Evolutionary conservation across 2,113 vertebrate genomes (phyloP), one percentile per base, ranked within the genome.

Genomic region (Ceyx margarethae): DNA sequence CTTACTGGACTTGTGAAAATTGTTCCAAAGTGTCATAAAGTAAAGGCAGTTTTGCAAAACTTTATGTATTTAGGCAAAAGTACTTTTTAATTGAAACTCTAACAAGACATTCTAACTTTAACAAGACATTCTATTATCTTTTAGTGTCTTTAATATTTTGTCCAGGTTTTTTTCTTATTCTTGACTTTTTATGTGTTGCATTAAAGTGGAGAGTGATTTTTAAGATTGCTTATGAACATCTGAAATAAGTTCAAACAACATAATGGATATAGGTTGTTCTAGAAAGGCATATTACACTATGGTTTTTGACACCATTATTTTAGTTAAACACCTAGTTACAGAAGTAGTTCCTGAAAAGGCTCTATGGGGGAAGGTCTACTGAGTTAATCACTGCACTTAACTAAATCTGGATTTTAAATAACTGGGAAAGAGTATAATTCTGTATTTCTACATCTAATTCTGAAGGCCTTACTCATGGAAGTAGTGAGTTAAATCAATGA

Each of bases 401-500:
- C 14, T 80, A 76, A 69, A 82, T 56, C 42, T 84, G 64, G 28
- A 43, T 77, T 94, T 77, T 51, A 85, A 96, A 94, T 85, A 87
- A 87, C 1, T 1, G 5, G 11, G 51, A 23, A 86, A 73, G 67
- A 85, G 15, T 35, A 92, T 60, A 77, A 89, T 89, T 94, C 51
- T 66, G 1, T 79, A 51, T 66, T 87, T 92, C 45, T 86, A 5
- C n/a, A 25, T 81, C 68, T 91, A 56, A 87, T 87, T 89, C 56
- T 64, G 48, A 84, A 92, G 62, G 66, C 37, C 37, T 80, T 80
- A 80, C 74, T 91, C 5, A 1, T 0, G 5, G 72, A 94, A 89
- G 19, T 48, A 64, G 35, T 57, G 37, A 93, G 48, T 85, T 77
- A 87, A 92, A 84, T 96, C 95, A 95, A 92, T 94, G 87, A 85